A percentile compares a stretch with the other conserved stretches of the same genome.
These are phyloP conservation scores for Beris chalybata DNA, from an alignment of 2,888 invertebrate species.

Conservation along the genomic window DNA sequence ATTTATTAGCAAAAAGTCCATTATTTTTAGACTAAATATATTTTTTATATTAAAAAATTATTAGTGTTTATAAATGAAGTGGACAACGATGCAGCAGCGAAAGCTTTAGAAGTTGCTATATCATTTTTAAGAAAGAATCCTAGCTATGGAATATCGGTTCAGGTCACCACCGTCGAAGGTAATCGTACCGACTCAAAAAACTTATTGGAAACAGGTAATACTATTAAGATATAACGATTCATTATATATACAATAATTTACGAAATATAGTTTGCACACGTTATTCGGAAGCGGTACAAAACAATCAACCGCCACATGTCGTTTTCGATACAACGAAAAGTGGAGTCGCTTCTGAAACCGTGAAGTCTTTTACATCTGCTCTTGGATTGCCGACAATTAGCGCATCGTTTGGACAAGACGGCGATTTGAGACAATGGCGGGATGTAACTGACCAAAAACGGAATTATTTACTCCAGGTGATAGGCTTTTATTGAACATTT, in stretches of 20 bases:
- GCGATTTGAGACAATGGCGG: conserved; percentile 82
- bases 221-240: not conserved
- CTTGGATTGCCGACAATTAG: conserved; percentile 81
- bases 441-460: conserved; percentile 69
- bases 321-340: conserved; percentile 81
- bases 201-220: conserved; percentile 69
- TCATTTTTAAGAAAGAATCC: conserved; percentile 72
- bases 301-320: conserved; percentile 72
- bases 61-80: conserved; percentile 76
- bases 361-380: conserved; percentile 80
- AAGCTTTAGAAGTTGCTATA: conserved; percentile 70
- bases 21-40: conserved; percentile 36
- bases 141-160: conserved; percentile 62
- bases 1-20: conserved; percentile 31
- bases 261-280: conserved; percentile 67
- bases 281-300: conserved; percentile 67
- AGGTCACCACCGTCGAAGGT: conserved; percentile 64
- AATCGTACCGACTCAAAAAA: conserved; percentile 73
- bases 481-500: no score
- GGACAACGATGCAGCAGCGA: conserved; percentile 70
- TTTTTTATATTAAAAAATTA: conserved; percentile 40
- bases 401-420: conserved; percentile 82
- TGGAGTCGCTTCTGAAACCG: conserved; percentile 79
- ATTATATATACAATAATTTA: not conserved
- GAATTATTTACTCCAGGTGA: conserved; percentile 72